These are phyloP conservation scores for Rhinogobius similis DNA, from an alignment of 2,113 vertebrate species.

Conservation along the genomic window DNA sequence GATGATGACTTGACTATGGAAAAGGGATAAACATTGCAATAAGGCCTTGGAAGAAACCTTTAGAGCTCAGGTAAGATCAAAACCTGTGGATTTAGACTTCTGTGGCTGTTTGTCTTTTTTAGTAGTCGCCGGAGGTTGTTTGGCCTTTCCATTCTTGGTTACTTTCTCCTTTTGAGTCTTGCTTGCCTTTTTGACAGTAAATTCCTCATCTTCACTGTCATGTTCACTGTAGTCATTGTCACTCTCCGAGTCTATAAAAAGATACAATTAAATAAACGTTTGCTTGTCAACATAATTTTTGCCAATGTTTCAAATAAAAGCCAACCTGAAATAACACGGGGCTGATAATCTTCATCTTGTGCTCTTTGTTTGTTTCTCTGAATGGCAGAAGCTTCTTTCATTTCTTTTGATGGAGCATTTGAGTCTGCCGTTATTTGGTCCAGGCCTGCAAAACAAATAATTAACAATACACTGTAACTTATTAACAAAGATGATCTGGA, in stretches of 20 bases:
- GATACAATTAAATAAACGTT: not conserved
- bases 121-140: slow-evolving; percentile 5
- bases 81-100: slow-evolving; percentile 64
- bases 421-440: slow-evolving; percentile 64
- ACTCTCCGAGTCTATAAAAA: slow-evolving; percentile 71
- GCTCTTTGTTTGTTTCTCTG: slow-evolving; percentile 38
- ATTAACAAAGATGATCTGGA: not conserved
- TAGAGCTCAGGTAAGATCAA: no score
- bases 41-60: no score
- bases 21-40: not conserved
- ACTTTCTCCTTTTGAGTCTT: slow-evolving; percentile 54
- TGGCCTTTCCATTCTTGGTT: slow-evolving; percentile 34
- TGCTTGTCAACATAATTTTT: not conserved
- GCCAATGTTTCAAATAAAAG: not conserved
- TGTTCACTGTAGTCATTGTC: slow-evolving; percentile 76
- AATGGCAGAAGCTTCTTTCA: slow-evolving; percentile 39
- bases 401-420: slow-evolving; percentile 35
- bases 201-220: slow-evolving; percentile 79
- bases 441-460: slow-evolving; percentile 67
- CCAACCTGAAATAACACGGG: slow-evolving; percentile 70
- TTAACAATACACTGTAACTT: not conserved
- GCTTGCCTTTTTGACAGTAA: slow-evolving; percentile 65
- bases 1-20: no score
- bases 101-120: slow-evolving; percentile 72
- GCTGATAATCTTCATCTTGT: slow-evolving; percentile 71